Base-by-base conservation (phyloP, 2,888 invertebrate genomes). In the Serripes groenlandicus region DNA sequence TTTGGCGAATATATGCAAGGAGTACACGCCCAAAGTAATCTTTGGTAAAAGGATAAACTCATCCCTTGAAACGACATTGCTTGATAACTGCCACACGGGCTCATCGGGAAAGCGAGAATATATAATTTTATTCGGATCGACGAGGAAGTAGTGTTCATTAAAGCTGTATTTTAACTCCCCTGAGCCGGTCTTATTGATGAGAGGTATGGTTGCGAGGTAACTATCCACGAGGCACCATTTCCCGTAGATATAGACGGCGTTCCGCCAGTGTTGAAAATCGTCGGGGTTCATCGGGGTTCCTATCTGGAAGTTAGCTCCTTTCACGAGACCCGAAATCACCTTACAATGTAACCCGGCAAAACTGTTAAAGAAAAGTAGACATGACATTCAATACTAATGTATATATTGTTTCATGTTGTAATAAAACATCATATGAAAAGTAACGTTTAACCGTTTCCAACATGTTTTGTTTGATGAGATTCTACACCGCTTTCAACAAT, bases 81-180 rank as follows among this genome's bases (percentile, higher is more conserved):
- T 83, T 15, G 86, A 73, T 23, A 87, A 74, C 76, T 90, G 90
- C 88, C 87, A 88, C 32, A 74, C 42, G 9, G 83, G 66, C 28
- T 90, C 90, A 30, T 90, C 88, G 5, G 90, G 90, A 52, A 88
- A 88, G 56, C 88, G 90, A 1, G 90, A 87, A 68, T 88, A 90
- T 11, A 90, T 88, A 23, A 90, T 86, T 58, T 87, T 86, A 28
- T 85, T 83, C 21, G 90, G 90, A 75, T 87, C 83, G 21, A 87
- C 86, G 21, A 90, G 81, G 62, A 90, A 90, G 69, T 86, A 90
- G 73, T 88, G 88, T 64, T 87, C 84, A 69, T 90, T 88, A 34
- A 90, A 83, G 54, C 88, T 86, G 71, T 88, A 88, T 34, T 87
- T 85, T 7, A 90, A 78, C 32, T 88, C 85, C 2, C 86, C 84